These are phyloP conservation scores for Leptinotarsa juncta DNA, from an alignment of 2,888 invertebrate genomes.

Conservation along the genomic window DNA sequence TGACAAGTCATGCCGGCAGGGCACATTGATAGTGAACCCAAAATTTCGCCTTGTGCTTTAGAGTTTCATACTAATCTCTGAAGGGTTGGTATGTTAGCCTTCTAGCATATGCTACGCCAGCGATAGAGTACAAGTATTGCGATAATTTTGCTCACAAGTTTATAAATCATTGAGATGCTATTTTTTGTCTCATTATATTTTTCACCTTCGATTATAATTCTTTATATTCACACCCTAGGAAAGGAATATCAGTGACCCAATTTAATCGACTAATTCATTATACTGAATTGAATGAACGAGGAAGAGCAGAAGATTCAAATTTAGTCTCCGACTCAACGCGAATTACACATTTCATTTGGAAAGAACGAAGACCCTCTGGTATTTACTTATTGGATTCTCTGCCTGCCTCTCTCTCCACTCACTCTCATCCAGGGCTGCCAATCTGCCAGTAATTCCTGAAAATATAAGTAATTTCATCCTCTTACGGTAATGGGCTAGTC, in stretches of 20 bases:
- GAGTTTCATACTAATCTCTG: no score
- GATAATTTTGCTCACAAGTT: no score
- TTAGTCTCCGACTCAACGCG: constrained; percentile 50
- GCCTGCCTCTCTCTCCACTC: constrained; percentile 20
- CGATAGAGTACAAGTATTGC: no score
- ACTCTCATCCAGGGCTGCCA: background rate
- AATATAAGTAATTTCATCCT: no score
- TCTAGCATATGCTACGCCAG: no score
- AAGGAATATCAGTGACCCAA: constrained; percentile 34
- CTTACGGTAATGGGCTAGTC: no score
- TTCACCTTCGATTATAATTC: background rate
- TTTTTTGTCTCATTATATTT: background rate
- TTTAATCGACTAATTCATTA: constrained; percentile 46
- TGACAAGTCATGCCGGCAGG: no score
- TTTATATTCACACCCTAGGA: background rate
- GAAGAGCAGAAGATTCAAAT: constrained; percentile 50
- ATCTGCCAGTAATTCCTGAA: background rate
- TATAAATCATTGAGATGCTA: background rate
- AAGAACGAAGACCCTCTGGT: constrained; percentile 54
- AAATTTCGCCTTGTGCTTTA: no score
- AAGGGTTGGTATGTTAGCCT: no score
- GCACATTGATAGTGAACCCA: no score
- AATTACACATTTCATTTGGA: constrained; percentile 57
- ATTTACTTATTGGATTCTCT: constrained; percentile 57
- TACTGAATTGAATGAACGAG: constrained; percentile 45